Percentiles rank a stretch among this genome's conserved stretches.
These are phyloP conservation scores for Corynorhinus townsendii DNA, from an alignment of 2,113 vertebrate genomes.

Conservation along the genomic window DNA sequence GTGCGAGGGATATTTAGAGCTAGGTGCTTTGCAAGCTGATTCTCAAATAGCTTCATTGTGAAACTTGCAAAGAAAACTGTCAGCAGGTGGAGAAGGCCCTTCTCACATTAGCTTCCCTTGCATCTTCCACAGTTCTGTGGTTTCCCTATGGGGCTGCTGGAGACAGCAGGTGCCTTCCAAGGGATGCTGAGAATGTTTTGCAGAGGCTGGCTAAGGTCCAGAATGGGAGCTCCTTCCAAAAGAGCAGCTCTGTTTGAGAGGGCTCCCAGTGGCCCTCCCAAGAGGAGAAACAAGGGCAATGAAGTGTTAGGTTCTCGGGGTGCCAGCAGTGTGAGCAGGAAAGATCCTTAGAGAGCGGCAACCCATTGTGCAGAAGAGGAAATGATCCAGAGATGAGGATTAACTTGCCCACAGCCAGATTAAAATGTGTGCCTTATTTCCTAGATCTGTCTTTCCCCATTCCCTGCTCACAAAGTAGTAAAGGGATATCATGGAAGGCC, in stretches of 20 bases:
- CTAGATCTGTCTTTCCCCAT: not conserved
- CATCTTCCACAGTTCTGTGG: not conserved
- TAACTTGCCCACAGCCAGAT: not conserved
- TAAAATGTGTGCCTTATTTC: not conserved
- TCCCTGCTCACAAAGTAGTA: not conserved
- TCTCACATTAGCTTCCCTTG: not conserved
- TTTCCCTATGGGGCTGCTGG: not conserved
- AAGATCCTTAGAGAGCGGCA: not conserved
- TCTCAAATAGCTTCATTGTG: conserved; percentile 38
- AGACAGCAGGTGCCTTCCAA: not conserved
- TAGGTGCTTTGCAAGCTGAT: conserved; percentile 37
- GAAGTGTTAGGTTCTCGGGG: not conserved
- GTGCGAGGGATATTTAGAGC: not conserved
- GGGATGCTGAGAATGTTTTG: not conserved
- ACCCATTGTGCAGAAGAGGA: not conserved
- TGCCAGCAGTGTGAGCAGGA: not conserved
- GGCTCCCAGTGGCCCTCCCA: rapidly evolving
- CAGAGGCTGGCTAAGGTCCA: not conserved
- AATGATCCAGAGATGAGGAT: not conserved
- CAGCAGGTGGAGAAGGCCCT: not conserved
- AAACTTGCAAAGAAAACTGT: conserved; percentile 46
- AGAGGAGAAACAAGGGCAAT: not conserved
- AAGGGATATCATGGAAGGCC: not conserved
- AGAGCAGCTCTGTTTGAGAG: not conserved
- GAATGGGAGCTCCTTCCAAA: not conserved